Base-by-base conservation (phyloP, 1,140 invertebrate species). In the Camponotus vicinus region DNA sequence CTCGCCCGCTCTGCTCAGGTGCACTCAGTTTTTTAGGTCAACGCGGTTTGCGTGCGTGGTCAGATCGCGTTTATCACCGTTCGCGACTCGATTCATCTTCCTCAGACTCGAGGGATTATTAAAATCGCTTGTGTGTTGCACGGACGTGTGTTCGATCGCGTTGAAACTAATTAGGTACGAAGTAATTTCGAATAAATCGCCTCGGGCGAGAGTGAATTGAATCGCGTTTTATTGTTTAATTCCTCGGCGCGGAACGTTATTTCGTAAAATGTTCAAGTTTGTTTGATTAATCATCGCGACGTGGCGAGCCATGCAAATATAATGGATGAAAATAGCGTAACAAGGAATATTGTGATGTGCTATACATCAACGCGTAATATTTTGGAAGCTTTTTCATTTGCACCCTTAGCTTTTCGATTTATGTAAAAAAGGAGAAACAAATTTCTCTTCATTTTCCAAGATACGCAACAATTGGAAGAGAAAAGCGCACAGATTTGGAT, bases 1-100 rank as follows among this genome's bases (percentile, higher is more conserved):
- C 49, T 73, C 42, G 55, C 32, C 42, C 18, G 45, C 27, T 27
- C 27, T 27, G 13, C 34, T 49, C 32, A 52, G 42, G 4, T 37
- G 67, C 40, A 69, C 40, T 45, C n/a, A 27, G 27, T 49, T 84
- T 82, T 84, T 84, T 76, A 84, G 80, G 57, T 84, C 70, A 84
- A 49, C 2, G 18, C 3, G 15, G 18, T 49, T 63, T 63, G 37
- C 70, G 57, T 76, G 80, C 80, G 55, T 84, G 57, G 70, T 27
- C 80, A 76, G 42, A 32, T 63, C 45, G 32, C 45, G 57, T 84
- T 84, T 76, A 76, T 64, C 40, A 63, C 21, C 15, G 27, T 11
- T 27, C 7, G 34, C 49, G 37, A 40, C 76, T 66, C 61, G 61
- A 80, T 80, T 70, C 34, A 27, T 80, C 78, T 80, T 80, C 49